Conservation (phyloP, 2,797 vertebrate genomes). For the Centroberyx gerrardi region DNA sequence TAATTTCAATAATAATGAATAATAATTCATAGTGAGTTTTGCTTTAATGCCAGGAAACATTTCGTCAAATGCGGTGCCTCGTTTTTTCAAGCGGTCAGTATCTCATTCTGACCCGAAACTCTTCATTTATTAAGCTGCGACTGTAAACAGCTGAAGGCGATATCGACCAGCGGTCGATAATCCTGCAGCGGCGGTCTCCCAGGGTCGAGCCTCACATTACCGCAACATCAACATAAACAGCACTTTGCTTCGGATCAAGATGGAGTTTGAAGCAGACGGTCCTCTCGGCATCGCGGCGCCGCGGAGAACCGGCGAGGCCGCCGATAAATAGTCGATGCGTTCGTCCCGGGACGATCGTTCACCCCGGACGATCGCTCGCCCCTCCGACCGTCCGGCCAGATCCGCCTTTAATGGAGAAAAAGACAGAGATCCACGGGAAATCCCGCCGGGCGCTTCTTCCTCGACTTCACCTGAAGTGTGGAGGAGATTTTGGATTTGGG, state of each 20-base stretch:
- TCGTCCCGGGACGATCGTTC: not conserved
- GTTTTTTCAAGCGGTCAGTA: no score
- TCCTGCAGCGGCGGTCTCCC: not conserved
- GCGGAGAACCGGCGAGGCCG: not conserved
- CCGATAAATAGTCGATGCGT: not conserved
- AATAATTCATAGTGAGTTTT: no score
- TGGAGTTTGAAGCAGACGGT: not conserved
- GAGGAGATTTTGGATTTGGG: conserved; percentile 35
- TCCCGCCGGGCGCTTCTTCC: conserved; percentile 8
- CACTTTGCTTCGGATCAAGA: conserved; percentile 7
- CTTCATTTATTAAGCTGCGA: not conserved
- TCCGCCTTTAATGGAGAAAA: conserved; percentile 4
- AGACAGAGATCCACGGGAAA: conserved; percentile 1
- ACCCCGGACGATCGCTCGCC: conserved; percentile 13
- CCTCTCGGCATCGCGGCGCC: not conserved
- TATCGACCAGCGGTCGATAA: conserved; percentile 25
- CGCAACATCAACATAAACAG: not conserved
- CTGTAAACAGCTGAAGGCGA: conserved; percentile 10
- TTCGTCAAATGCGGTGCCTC: no score
- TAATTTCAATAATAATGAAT: no score
- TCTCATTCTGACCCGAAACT: not conserved
- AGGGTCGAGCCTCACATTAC: conserved; percentile 6
- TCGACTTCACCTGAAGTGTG: conserved; percentile 8
- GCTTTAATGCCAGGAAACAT: no score
- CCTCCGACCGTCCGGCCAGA: not conserved